These are phyloP conservation scores for Caenorhabditis remanei DNA, from an alignment of 1,140 invertebrate genomes.

Conservation along the genomic window DNA sequence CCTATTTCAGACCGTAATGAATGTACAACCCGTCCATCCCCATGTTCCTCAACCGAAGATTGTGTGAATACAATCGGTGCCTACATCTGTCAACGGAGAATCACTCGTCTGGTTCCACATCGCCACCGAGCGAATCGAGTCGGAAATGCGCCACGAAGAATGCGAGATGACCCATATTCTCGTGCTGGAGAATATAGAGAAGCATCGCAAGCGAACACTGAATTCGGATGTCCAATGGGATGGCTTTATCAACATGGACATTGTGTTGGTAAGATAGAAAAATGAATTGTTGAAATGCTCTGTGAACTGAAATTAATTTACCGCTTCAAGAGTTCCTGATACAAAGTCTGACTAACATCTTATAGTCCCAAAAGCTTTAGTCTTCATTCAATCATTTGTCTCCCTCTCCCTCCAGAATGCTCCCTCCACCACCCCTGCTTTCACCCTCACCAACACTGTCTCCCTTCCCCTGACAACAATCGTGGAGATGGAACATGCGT, in stretches of 20 bases:
- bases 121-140: conserved; percentile 3
- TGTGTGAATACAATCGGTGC: conserved; percentile 56
- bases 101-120: conserved; percentile 24
- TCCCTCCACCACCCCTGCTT: conserved; percentile 32
- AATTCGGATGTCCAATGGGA: conserved; percentile 54
- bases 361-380: too few relatives aligned
- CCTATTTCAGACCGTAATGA: conserved; percentile 54
- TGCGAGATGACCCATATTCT: conserved; percentile 52
- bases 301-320: too few relatives aligned
- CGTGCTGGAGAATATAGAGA: conserved; percentile 55
- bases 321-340: too few relatives aligned
- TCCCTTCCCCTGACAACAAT: conserved; percentile 34
- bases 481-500: conserved; percentile 49
- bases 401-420: conserved; percentile 18
- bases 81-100: conserved; percentile 45
- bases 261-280: conserved; percentile 53
- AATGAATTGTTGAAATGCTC: background rate
- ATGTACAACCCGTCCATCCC: conserved; percentile 40
- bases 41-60: conserved; percentile 44
- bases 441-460: conserved; percentile 29
- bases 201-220: conserved; percentile 25
- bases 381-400: too few relatives aligned
- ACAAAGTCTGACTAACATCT: background rate
- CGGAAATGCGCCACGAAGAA: conserved; percentile 51
- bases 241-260: conserved; percentile 28